Base-by-base conservation (phyloP, 2,888 invertebrate species). In the Lymantria monacha region DNA sequence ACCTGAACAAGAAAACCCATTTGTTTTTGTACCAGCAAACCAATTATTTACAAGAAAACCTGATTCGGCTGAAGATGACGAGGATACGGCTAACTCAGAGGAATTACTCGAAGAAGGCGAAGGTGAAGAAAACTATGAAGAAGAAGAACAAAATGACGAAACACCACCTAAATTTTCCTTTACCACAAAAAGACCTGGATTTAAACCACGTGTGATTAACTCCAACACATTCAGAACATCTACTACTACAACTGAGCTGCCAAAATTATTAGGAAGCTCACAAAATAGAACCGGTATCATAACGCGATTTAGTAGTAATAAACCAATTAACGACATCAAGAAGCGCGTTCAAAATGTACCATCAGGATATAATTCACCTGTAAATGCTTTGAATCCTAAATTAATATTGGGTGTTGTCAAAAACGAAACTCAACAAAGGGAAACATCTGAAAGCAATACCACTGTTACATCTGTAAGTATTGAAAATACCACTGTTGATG, bases 261-360 rank as follows among this genome's bases (percentile, higher is more conserved):
- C 90, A 1, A 83, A 70, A 64, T 73, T 70, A 49, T 63, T 79
- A 43, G 60, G 59, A 37, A 57, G 48, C 36, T 66, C 66, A 46
- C 82, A 80, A 73, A 90, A 88, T 44, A 83, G 76, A 63, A 85
- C 87, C n/a, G 61, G 66, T 9, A 63, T 80, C 2, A 79, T 72
- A 38, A 86, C 74, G 49, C 82, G 85, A 68, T 81, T 87, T 63
- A 62, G 73, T 42, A 66, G 72, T 33, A 85, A 79, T 42, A 85
- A 79, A 62, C 74, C 83, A 12, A 59, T 69, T 7, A 74, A 74
- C 61, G 81, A 82, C 48, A 77, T 72, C 9, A 87, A 86, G 41
- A 90, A 84, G 61, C 81, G 91, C 10, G 85, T 89, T 0, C 87
- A 86, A 71, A 91, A 91, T 60, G 83, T 91, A 10, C 89, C 90